Evolutionary conservation across 30 jellyfish, hydroid and myxozoan genomes (phyloP).

Genomic region (Aurelia sp.): DNA sequence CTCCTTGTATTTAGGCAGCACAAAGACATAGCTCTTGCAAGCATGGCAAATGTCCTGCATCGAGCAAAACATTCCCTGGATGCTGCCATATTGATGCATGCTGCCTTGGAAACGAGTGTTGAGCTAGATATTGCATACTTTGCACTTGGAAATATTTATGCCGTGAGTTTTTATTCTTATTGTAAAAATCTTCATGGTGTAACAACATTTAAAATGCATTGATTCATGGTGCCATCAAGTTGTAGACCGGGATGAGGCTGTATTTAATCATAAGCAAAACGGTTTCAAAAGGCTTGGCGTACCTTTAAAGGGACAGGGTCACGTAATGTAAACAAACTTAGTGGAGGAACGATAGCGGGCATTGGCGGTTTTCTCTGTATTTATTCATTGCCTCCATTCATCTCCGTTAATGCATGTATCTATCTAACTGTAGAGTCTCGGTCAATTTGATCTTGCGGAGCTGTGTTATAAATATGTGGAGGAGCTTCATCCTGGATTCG

Average conservation of each 20-base stretch:
- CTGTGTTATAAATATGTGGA: constrained; percentile 88
- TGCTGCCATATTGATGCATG: constrained; percentile 97
- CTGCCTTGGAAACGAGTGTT: constrained; percentile 90
- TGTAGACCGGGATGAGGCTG: no score
- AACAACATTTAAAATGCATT: no score
- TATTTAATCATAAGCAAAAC: no score
- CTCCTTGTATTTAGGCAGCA: constrained; percentile 56
- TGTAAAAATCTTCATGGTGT: no score
- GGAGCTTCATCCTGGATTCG: constrained; percentile 92
- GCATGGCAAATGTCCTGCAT: constrained; percentile 92
- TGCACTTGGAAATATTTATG: constrained; percentile 96
- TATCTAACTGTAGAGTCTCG: constrained; percentile 70
- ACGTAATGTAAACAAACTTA: no score
- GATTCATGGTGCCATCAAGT: no score
- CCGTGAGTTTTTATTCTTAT: constrained; percentile 52
- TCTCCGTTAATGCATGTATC: no score
- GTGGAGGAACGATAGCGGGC: no score
- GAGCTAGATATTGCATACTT: constrained; percentile 88
- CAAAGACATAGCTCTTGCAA: constrained; percentile 88
- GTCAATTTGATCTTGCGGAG: constrained; percentile 96
- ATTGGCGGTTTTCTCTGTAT: no score
- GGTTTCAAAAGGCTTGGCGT: no score
- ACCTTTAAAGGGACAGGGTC: no score
- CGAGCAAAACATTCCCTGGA: constrained; percentile 89
- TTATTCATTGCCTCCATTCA: no score